Base-by-base conservation (phyloP, 35 echinoderm and acorn worm species). In the Apostichopus japonicus region DNA sequence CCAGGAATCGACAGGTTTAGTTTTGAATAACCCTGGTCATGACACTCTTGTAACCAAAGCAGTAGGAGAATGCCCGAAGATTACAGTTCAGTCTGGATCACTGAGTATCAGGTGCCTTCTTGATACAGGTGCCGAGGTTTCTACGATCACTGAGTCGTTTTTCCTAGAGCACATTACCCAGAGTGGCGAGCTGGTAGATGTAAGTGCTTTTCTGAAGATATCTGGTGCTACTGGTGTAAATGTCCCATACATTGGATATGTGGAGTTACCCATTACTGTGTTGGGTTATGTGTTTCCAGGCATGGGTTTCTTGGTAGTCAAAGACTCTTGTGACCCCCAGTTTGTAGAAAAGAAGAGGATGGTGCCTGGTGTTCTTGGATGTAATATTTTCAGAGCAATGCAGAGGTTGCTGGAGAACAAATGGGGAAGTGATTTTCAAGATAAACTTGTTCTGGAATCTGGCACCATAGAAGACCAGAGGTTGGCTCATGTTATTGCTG, bases 101-200 rank as follows among this genome's bases (percentile, higher is more conserved):
- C 8, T 86, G 8, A 79, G 72, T 57, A 55, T 88, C 6, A 19
- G 92, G 7, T 94, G 93, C 75, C 59, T 94, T 52, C 65, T 94
- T 71, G 93, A 94, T 56, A 90, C 93, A 51, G 93, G 93, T 6
- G 93, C 77, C 3, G 56, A 94, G n/a, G 87, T 94, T 6, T 90
- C 93, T 17, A 94, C 93, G 10, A 51, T 94, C 1, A 94, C 93
- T 33, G 93, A 94, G 23, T 79, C 65, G 24, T 94, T 90, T 77
- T 94, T 79, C 27, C 27, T 33, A 33, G 27, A 1, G 27, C 27
- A 33, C 27, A 33, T 33, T 33, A 33, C 27, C 27, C 0, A 33
- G 27, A 33, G 27, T 33, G 27, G 27, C 27, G 67, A 93, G 23
- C 8, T 70, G n/a, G 83, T 62, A 56, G 88, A 94, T 76, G 67